phyloP scores from a whole-genome alignment of 2,113 vertebrate genomes.

The Phrynosoma platyrhinos region DNA sequence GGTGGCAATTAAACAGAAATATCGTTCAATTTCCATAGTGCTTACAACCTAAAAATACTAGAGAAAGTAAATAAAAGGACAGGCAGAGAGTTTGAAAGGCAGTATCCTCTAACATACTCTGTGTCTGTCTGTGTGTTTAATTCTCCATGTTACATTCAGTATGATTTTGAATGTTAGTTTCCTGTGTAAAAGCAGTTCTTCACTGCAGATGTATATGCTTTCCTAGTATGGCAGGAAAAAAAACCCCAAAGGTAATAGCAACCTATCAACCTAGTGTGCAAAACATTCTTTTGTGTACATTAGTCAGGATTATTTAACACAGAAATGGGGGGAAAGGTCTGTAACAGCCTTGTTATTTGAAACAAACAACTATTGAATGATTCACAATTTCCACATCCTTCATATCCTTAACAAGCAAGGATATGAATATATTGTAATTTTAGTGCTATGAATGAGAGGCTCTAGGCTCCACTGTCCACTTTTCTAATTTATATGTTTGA shows the following conservation, averaged over 20 bases:
- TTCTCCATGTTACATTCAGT: background rate
- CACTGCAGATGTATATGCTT: background rate
- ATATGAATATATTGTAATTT: background rate
- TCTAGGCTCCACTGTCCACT: background rate
- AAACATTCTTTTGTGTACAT: background rate
- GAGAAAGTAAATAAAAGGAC: background rate
- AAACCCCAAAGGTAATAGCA: background rate
- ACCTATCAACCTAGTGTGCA: background rate
- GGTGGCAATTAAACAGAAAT: slow-evolving; percentile 36
- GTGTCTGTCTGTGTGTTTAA: background rate
- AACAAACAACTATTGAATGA: background rate
- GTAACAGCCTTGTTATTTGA: background rate
- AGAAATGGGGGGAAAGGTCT: background rate
- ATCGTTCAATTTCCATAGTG: slow-evolving; percentile 20
- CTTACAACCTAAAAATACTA: background rate
- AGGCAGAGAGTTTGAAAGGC: background rate
- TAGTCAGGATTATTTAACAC: background rate
- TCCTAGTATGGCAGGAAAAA: background rate
- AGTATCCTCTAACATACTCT: background rate
- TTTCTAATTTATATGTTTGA: background rate
- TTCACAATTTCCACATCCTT: background rate
- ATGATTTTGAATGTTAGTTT: background rate
- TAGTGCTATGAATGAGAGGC: background rate
- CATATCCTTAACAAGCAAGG: background rate
- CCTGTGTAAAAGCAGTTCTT: background rate